phyloP scores from a whole-genome alignment of 1,140 invertebrate species.

The Microplitis mediator region DNA sequence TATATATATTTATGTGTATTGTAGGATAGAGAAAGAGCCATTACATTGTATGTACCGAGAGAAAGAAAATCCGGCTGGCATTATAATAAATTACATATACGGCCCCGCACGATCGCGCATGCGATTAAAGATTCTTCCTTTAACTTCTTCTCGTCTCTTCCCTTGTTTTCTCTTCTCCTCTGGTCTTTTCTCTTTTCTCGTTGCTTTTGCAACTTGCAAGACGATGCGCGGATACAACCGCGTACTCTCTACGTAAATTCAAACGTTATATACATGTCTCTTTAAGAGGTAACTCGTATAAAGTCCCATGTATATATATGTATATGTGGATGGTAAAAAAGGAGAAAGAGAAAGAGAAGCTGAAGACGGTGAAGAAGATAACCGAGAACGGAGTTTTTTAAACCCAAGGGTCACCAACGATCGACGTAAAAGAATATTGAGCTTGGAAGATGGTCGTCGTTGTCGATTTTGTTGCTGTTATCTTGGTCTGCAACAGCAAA shows the following conservation, averaged over 20 bases:
- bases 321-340: not conserved
- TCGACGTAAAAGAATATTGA: too few species aligned
- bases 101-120: constrained; percentile 32
- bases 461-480: not conserved
- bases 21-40: not conserved
- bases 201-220: constrained; percentile 15
- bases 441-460: not conserved
- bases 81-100: constrained; percentile 36
- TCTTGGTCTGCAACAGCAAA: too few species aligned
- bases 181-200: not conserved
- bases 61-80: constrained; percentile 24
- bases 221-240: constrained; percentile 20
- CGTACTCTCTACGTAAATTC: constrained; percentile 19
- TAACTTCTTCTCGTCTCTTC: not conserved
- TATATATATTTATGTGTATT: not conserved
- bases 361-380: too few species aligned
- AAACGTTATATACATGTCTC: constrained; percentile 13
- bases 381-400: too few species aligned
- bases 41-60: not conserved
- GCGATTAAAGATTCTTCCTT: constrained; percentile 31
- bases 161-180: not conserved
- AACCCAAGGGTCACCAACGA: too few species aligned
- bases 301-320: not conserved
- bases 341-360: not conserved
- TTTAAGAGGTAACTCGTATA: not conserved